phyloP scores from a whole-genome alignment of 1,140 invertebrate genomes.

The Conus ventricosus region DNA sequence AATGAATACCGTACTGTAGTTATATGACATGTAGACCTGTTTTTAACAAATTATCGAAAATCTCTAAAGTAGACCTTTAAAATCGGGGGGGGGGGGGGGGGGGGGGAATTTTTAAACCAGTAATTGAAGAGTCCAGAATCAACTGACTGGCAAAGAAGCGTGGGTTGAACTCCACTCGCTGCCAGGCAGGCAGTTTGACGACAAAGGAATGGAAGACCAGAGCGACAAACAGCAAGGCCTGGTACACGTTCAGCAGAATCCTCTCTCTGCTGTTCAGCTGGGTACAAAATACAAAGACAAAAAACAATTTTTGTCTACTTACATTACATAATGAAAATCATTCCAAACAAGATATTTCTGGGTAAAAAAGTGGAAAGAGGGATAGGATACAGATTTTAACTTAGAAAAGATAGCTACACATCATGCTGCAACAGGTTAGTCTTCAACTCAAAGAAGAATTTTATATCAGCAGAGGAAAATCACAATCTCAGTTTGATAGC shows the following conservation, averaged over 20 bases:
- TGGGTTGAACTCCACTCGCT: background rate
- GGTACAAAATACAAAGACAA: background rate
- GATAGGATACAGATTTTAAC: background rate
- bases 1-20: too few species aligned
- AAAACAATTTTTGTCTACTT: background rate
- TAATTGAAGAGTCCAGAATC: background rate
- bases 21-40: too few species aligned
- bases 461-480: too few species aligned
- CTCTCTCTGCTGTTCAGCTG: constrained; percentile 32
- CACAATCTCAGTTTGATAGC: too few species aligned
- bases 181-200: constrained; percentile 11
- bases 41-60: too few species aligned
- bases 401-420: background rate
- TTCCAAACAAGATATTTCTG: too few species aligned
- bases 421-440: too few species aligned
- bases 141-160: constrained; percentile 20
- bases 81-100: too few species aligned
- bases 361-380: background rate
- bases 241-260: constrained; percentile 26
- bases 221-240: constrained; percentile 25
- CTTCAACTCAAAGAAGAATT: too few species aligned
- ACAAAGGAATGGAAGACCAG: constrained; percentile 17
- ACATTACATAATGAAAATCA: background rate
- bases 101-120: too few species aligned
- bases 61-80: too few species aligned